Base-by-base conservation (phyloP, 1,140 invertebrate species). In the Neelides sp. region DNA sequence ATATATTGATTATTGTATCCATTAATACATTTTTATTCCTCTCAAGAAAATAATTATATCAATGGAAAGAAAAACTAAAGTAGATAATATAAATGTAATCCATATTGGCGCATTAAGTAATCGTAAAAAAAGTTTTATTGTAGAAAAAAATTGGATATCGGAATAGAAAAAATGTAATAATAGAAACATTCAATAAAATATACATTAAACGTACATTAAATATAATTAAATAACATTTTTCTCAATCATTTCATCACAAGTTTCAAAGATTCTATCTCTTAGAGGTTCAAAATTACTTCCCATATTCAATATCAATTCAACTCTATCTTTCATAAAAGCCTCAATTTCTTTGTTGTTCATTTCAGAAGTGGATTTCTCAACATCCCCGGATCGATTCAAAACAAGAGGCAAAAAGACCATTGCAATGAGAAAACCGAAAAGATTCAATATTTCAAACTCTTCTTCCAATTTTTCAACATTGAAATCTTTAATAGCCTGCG, bases 361-460 rank as follows among this genome's bases (percentile, higher is more conserved):
- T 41, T 55, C 40, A 37, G 22, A 27, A 17, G 51, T 27, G 26
- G 48, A 45, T 42, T 47, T 45, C 17, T 47, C 37, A 42, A 51
- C 46, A 30, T 52, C 50, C 15, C 17, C 43, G 20, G 54, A 49
- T 1, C 43, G 43, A 7, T 51, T n/a, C 17, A 51, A 32, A 43
- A 55, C 35, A 19, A 55, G 17, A 19, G 54, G 49, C 12, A 55
- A 34, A 15, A 55, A 50, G 46, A 42, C 26, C 27, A 55, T 36
- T 13, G 48, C 48, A n/a, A 48, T 32, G 36, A 55, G 42, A 24
- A 55, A 40, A 27, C 43, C 54, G 27, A 48, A 55, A 27, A 28
- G 4, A 19, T 39, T 19, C 28, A 55, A 43, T 19, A 17, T 20
- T 19, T 55, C 44, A 47, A 47, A 55, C 34, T 55, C 54, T 27